Percentiles rank a stretch among this genome's conserved stretches.
phyloP scores from a whole-genome alignment of 1,140 invertebrate genomes.

The Drosophila ficusphila region DNA sequence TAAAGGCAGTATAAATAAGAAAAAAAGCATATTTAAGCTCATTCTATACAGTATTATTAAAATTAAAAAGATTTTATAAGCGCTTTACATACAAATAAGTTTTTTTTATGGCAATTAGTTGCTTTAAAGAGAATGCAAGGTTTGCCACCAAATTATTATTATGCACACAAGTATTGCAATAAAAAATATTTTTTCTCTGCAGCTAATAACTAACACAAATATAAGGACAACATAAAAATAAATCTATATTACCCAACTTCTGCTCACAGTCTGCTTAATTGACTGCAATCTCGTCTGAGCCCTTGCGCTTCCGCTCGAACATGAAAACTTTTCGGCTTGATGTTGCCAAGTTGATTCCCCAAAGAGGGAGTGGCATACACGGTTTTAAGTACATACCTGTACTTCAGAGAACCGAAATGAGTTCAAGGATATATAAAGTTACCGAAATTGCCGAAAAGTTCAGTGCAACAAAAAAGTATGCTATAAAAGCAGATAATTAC shows the following conservation, averaged over 20 bases:
- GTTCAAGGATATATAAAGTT: slow-evolving; percentile 45
- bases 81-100: too few species aligned
- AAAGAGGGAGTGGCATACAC: slow-evolving; percentile 17
- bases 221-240: slow-evolving; percentile 19
- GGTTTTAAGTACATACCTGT: slow-evolving; percentile 28
- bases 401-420: slow-evolving; percentile 7
- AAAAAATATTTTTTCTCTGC: background rate
- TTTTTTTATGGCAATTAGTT: too few species aligned
- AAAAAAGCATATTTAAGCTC: too few species aligned
- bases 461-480: slow-evolving; percentile 18
- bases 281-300: slow-evolving; percentile 28
- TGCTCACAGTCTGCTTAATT: slow-evolving; percentile 55
- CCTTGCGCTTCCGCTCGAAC: slow-evolving; percentile 24
- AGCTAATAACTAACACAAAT: slow-evolving; percentile 3
- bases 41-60: too few species aligned
- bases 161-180: slow-evolving; percentile 5
- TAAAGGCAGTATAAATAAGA: too few species aligned
- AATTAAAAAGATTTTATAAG: too few species aligned
- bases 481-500: slow-evolving; percentile 28
- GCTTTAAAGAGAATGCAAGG: too few species aligned
- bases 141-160: background rate
- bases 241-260: slow-evolving; percentile 38
- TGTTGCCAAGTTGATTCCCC: slow-evolving; percentile 30
- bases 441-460: slow-evolving; percentile 30
- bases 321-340: slow-evolving; percentile 22